Percentiles rank a stretch among this genome's conserved stretches.
phyloP scores from a whole-genome alignment of 2,113 vertebrate species.

The Protobothrops mucrosquamatus region DNA sequence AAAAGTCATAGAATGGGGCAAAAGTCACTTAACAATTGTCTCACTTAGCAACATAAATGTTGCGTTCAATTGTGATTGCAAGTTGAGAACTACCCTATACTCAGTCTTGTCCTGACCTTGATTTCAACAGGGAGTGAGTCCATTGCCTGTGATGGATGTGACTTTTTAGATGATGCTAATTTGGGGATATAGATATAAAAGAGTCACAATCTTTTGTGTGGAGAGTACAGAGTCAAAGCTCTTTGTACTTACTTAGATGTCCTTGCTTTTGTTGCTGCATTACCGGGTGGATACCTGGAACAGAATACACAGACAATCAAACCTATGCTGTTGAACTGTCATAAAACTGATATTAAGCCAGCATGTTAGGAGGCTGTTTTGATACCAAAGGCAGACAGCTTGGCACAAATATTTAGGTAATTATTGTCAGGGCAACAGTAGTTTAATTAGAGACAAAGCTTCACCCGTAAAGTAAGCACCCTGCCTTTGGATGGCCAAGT shows the following conservation, averaged over 20 bases:
- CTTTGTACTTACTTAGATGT: neutral
- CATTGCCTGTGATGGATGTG: neutral
- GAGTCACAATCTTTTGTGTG: neutral
- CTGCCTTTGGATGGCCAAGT: constrained; percentile 44
- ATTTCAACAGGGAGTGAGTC: neutral
- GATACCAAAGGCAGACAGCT: neutral
- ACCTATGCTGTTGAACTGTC: neutral
- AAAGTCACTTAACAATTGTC: no score
- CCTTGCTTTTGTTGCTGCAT: neutral
- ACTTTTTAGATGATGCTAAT: neutral
- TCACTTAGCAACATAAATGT: neutral
- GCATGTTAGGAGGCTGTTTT: neutral
- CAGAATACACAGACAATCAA: neutral
- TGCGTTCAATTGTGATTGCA: neutral
- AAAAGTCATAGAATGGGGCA: no score
- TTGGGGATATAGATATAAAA: neutral
- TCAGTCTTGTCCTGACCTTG: neutral
- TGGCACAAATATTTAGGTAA: neutral
- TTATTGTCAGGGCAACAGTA: constrained; percentile 26
- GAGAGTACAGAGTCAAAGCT: neutral
- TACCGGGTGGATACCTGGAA: no score
- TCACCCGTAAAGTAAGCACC: constrained; percentile 36
- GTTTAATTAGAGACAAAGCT: constrained; percentile 46
- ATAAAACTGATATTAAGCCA: neutral
- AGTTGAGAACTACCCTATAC: neutral